These are phyloP conservation scores for Drosophila pseudotalamancana DNA, from an alignment of 2,888 invertebrate species.

Conservation along the genomic window DNA sequence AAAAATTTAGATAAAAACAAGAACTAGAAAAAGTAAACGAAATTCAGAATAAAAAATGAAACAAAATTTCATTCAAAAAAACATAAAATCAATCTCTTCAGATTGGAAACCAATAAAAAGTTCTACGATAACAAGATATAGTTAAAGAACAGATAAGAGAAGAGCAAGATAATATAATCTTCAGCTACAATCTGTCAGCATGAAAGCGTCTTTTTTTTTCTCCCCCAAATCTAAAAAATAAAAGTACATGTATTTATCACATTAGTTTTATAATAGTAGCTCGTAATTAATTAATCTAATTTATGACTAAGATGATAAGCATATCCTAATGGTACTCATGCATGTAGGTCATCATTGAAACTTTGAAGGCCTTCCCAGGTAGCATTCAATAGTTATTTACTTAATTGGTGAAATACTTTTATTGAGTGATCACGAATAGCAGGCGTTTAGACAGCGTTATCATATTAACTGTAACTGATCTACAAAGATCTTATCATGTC, in stretches of 20 bases:
- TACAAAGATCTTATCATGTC: neutral
- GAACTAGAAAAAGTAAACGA: neutral
- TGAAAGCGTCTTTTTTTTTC: neutral
- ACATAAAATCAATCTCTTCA: neutral
- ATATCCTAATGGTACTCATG: neutral
- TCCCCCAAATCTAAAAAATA: neutral
- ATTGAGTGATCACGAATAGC: neutral
- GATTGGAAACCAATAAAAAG: neutral
- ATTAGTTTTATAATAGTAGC: neutral
- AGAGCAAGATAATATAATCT: neutral
- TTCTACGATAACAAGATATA: neutral
- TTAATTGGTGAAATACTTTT: neutral
- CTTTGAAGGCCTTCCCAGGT: neutral
- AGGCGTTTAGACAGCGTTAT: neutral
- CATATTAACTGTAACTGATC: neutral
- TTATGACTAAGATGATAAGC: neutral
- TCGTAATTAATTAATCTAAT: too few species aligned
- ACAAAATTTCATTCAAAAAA: neutral
- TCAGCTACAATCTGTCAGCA: neutral
- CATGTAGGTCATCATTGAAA: neutral
- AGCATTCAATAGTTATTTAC: neutral
- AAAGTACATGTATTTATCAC: neutral
- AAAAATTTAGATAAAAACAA: neutral
- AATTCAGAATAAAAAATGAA: neutral
- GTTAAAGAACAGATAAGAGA: neutral